Evolutionary conservation across 2,113 vertebrate species (phyloP).

Genomic region (Reinhardtius hippoglossoides): DNA sequence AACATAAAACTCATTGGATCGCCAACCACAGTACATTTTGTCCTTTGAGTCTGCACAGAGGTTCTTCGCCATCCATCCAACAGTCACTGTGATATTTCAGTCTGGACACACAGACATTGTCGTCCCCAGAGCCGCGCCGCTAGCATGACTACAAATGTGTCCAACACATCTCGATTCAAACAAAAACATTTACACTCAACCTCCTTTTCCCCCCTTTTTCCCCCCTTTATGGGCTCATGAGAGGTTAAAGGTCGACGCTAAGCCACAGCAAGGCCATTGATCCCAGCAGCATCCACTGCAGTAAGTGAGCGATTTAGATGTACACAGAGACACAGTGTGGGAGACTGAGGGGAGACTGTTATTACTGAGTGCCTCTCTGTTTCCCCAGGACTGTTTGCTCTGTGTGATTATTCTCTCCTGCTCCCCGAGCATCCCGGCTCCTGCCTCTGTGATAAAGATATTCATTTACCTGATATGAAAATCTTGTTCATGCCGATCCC

Average conservation of each 20-base stretch:
- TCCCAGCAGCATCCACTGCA: conserved; percentile 38
- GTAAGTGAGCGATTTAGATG: conserved; percentile 67
- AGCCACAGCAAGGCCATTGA: conserved; percentile 59
- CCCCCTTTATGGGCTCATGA: neutral
- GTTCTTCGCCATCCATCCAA: neutral
- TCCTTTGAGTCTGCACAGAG: neutral
- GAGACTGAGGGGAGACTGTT: conserved; percentile 61
- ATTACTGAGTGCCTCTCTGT: conserved; percentile 70
- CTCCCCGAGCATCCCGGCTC: conserved; percentile 60
- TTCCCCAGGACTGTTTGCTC: conserved; percentile 76
- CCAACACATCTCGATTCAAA: conserved; percentile 7
- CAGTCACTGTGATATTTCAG: neutral
- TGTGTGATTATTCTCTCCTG: conserved; percentile 77
- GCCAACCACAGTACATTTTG: too few relatives aligned
- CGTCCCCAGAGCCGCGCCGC: neutral
- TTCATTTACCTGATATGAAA: conserved; percentile 81
- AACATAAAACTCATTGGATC: neutral
- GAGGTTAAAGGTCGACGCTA: conserved; percentile 54
- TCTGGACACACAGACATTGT: neutral
- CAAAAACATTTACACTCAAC: conserved; percentile 6
- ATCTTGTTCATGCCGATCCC: conserved; percentile 74
- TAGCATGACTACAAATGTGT: neutral
- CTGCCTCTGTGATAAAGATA: conserved; percentile 77
- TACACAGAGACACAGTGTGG: conserved; percentile 57
- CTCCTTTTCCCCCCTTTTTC: conserved; percentile 5